Percentiles rank a stretch among this genome's conserved stretches.
These are phyloP conservation scores for Lacanobia wlatinum DNA, from an alignment of 2,888 invertebrate genomes.

Conservation along the genomic window DNA sequence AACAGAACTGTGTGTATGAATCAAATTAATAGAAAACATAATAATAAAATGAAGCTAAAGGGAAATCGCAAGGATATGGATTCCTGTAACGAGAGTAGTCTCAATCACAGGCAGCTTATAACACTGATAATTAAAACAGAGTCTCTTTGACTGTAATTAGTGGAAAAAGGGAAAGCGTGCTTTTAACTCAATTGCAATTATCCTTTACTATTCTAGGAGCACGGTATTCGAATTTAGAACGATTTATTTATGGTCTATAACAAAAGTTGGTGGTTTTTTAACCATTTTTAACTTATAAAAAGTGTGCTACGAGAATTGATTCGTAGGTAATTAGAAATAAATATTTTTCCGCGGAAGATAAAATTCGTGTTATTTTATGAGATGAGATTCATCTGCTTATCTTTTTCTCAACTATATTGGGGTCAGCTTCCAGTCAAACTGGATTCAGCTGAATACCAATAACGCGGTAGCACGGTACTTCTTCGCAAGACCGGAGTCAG, in stretches of 20 bases:
- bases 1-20: slow-evolving; percentile 7
- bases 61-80: background rate
- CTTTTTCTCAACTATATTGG: too few relatives aligned
- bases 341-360: too few relatives aligned
- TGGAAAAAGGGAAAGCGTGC: slow-evolving; percentile 2
- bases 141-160: slow-evolving; percentile 9
- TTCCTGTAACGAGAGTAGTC: background rate
- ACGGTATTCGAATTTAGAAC: background rate
- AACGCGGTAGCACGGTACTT: too few relatives aligned
- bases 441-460: too few relatives aligned
- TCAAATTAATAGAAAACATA: slow-evolving; percentile 20
- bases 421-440: too few relatives aligned
- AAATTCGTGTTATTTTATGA: too few relatives aligned
- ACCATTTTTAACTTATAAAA: too few relatives aligned
- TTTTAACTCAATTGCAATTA: slow-evolving; percentile 29
- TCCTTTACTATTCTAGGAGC: background rate
- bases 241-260: background rate
- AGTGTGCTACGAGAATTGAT: too few relatives aligned
- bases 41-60: too few relatives aligned
- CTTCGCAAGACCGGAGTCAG: too few relatives aligned
- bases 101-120: background rate
- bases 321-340: too few relatives aligned
- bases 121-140: slow-evolving; percentile 13
- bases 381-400: too few relatives aligned
- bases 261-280: background rate